Evolutionary conservation across 2,113 vertebrate genomes (phyloP), one percentile per base, ranked within the genome.

Genomic region (Paracanthobrama guichenoti): DNA sequence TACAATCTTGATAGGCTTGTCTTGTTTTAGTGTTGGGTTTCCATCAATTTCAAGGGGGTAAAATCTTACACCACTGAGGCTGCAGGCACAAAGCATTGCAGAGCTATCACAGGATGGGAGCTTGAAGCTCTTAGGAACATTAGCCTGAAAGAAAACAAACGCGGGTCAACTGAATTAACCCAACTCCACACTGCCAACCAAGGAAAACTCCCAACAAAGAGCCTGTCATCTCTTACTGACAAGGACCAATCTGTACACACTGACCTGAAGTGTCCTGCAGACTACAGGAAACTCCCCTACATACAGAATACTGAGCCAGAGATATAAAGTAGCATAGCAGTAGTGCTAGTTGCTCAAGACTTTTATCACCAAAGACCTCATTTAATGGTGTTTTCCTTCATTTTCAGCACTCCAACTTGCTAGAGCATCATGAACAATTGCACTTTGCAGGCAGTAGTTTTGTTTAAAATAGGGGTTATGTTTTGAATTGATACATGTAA

Each of bases 1-100:
- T 84, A 83, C 62, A 85, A 89, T 92, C 83, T 86, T 62, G 87
- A 90, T 88, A 88, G 85, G 83, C 84, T 85, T 86, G 50, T 87
- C 85, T 81, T 89, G 83, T 85, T 83, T 88, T 91, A 88, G 87
- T 79, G 79, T 89, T 85, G 76, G 85, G 81, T 87, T 90, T 81
- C 87, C 35, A 44, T 87, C 82, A n/a, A 77, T 74, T 86, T 87
- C 76, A 84, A 79, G 71, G 81, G 73, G 86, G 57, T 86, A 86
- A 77, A 75, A 84, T 88, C 87, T 90, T 91, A 90, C 89, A 89
- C 85, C 85, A 86, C 83, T 88, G 86, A 80, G 84, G 35, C 86
- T 88, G 80, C 42, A 90, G 87, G 82, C 89, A 88, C 89, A 85
- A 90, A 89, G 87, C 73, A 66, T 77, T 84, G 86, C 81, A 87